Base-by-base conservation (phyloP, 1,140 invertebrate genomes). In the Zaprionus capensis region DNA sequence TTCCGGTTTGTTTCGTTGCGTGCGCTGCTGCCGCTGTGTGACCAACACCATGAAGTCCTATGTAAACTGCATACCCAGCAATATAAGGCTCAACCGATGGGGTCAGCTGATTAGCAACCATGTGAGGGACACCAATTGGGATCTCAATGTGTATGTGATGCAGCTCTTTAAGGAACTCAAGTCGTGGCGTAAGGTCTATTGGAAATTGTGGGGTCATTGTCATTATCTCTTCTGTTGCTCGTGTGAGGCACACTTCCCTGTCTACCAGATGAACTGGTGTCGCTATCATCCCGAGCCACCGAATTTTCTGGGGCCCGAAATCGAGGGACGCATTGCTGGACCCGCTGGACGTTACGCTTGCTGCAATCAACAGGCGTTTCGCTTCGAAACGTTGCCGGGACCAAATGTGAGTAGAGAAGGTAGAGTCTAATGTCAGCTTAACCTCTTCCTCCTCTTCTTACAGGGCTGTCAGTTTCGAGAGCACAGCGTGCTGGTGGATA, bases 121-220 rank as follows among this genome's bases (percentile, higher is more conserved):
- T 88, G 93, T 94, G 44, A 95, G 96, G 81, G 97, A 98, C 78
- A 80, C 94, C 12, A 94, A 94, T 1, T 99, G 97, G 97, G 96
- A 96, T 81, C 93, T 98, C 11, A 97, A 96, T 81, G 96, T 96
- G 49, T 97, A 97, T 84, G 95, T 99, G 9, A 90, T 95, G 11
- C 94, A 95, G 72, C 92, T 98, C 20, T 96, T 96, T 82, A 94
- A 94, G 9, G 95, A 97, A 78, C 93, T 98, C 38, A 96, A 96
- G 73, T 96, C 95, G 1, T 99, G 98, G 98, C 93, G 97, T 0
- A 96, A 96, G 87, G 97, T 98, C 1, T 99, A 98, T 93, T 99
- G 98, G 98, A 95, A 96, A 61, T 93, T 99, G 12, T 99, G 98
- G 98, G 97, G 97, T 0, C 95, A 97, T 82, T 96, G 96, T 72